Evolutionary conservation across 2,888 invertebrate genomes (phyloP), one percentile per base, ranked within the genome.

Genomic region (Plutella xylostella): DNA sequence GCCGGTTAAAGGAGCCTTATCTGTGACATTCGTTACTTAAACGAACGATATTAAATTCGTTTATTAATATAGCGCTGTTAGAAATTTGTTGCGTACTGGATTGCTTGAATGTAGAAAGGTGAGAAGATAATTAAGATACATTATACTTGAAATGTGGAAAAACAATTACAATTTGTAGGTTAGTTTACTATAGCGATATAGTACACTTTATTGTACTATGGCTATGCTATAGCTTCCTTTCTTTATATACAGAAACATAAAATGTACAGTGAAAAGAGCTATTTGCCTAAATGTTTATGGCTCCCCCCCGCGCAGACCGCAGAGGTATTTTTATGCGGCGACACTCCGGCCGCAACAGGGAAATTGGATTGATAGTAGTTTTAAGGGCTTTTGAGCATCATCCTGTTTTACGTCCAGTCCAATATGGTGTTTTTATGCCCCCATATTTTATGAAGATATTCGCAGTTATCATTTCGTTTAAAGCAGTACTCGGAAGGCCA

Each of bases 331-430:
- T 80, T 76, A 77, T 69, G 70, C 72, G 65, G 71, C 75, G 74
- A 77, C 78, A 76, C 73, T 67, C 68, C 67, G 69, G 69, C 70
- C 65, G 69, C 72, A 72, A 74, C 79, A 78, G 75, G 76, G 74
- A 80, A 80, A 80, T 80, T 80, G 80, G 77, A 78, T 75, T 76
- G 75, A 72, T 79, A 76, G 74, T 77, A 76, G 70, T 76, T 80
- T 77, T 72, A 79, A 68, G 70, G 71, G 68, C 74, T 76, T 76
- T 80, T 71, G 68, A 75, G 70, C 69, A 72, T 68, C 72, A 73
- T 74, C 70, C 63, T 52, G 64, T 66, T 76, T 77, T 76, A 79
- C 68, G 68, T 61, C 58, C 66, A 55, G 61, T 63, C 66, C 77
- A 72, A 72, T 77, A 76, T 75, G 73, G 68, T 63, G 63, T 63